Conservation (phyloP, 2,888 invertebrate species). For the Agriopis leucophaearia region DNA sequence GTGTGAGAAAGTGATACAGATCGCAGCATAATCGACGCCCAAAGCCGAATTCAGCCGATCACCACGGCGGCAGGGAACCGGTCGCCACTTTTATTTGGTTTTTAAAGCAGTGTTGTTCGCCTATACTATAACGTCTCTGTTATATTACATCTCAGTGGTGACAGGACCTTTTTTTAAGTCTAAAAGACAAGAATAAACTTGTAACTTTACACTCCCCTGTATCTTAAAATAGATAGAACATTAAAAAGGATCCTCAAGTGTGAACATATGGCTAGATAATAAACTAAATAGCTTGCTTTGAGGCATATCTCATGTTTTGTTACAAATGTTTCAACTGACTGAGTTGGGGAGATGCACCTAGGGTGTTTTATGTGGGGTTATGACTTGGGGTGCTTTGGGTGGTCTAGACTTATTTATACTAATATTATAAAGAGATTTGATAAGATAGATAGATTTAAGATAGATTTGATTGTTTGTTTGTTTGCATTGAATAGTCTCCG, state of each 20-base stretch:
- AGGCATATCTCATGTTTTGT: slow-evolving; percentile 55
- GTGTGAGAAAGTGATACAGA: too few relatives aligned
- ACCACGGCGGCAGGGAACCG: too few relatives aligned
- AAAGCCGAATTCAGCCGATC: too few relatives aligned
- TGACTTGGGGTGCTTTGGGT: slow-evolving; percentile 34
- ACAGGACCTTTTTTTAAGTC: not conserved
- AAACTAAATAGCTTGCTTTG: slow-evolving; percentile 53
- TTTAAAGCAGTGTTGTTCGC: too few relatives aligned
- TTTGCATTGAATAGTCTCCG: too few relatives aligned
- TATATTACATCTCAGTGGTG: not conserved
- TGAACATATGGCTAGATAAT: slow-evolving; percentile 55
- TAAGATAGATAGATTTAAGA: too few relatives aligned
- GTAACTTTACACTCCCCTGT: slow-evolving; percentile 46
- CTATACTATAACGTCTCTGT: too few relatives aligned
- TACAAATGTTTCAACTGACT: slow-evolving; percentile 48
- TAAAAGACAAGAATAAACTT: slow-evolving; percentile 34
- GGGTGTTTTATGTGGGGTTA: slow-evolving; percentile 39
- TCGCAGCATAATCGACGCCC: too few relatives aligned
- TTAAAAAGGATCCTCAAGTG: slow-evolving; percentile 49
- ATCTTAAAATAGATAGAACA: slow-evolving; percentile 41
- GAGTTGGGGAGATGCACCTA: slow-evolving; percentile 35
- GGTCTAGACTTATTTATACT: slow-evolving; percentile 33
- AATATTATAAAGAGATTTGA: too few relatives aligned
- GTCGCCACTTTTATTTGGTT: too few relatives aligned
- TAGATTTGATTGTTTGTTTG: too few relatives aligned